Conservation (phyloP, 2,888 invertebrate species). For the Proisotoma minuta region DNA sequence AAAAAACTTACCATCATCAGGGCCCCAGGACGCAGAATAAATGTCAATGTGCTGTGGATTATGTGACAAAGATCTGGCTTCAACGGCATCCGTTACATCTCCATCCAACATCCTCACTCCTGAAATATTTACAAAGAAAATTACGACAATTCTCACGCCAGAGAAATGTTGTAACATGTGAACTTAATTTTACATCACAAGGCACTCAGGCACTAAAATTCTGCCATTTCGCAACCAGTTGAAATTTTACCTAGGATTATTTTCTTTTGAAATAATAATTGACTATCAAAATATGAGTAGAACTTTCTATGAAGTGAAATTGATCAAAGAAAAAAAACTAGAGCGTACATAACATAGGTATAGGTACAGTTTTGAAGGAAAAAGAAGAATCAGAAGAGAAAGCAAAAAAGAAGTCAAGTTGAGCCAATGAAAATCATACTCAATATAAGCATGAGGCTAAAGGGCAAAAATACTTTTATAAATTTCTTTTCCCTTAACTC, state of each 20-base stretch:
- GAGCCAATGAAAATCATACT: no score
- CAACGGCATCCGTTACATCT: slow-evolving; percentile 97
- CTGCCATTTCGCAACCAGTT: background rate
- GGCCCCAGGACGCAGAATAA: slow-evolving; percentile 97
- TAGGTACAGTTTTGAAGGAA: background rate
- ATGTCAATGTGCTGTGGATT: slow-evolving; percentile 97
- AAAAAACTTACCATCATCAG: slow-evolving; percentile 57
- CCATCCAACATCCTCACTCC: slow-evolving; percentile 98
- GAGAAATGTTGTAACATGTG: background rate
- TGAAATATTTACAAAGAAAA: slow-evolving; percentile 49
- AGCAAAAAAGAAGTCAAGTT: no score
- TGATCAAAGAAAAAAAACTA: slow-evolving; percentile 3
- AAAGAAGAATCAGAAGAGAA: slow-evolving; percentile 6
- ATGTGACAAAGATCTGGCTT: slow-evolving; percentile 86
- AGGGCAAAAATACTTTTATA: slow-evolving; percentile 9
- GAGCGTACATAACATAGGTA: background rate
- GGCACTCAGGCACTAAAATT: slow-evolving; percentile 4
- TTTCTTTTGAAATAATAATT: background rate
- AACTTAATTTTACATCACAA: background rate
- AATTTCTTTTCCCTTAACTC: slow-evolving; percentile 12
- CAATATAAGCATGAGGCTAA: slow-evolving; percentile 6
- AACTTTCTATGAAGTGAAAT: background rate
- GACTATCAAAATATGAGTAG: background rate
- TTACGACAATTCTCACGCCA: background rate
- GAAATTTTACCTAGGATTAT: background rate